Evolutionary conservation across 2,797 vertebrate species (phyloP).

Genomic region (Spondyliosoma cantharus): DNA sequence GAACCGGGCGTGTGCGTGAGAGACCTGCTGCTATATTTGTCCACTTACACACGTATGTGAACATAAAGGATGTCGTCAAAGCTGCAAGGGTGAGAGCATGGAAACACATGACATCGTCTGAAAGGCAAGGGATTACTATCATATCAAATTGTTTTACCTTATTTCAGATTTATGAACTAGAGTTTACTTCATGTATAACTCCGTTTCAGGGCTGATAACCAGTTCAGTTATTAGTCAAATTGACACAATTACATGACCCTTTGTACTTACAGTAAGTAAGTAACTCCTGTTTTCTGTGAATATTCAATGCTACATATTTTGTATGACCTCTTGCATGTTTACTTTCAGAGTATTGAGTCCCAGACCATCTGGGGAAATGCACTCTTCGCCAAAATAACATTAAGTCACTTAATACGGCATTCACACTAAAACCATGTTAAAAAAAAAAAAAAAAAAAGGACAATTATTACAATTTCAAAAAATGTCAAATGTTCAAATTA

Average conservation of each 20-base stretch:
- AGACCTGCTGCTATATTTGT: constrained; percentile 63
- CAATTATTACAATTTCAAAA: neutral
- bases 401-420: constrained; percentile 13
- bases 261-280: neutral
- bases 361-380: neutral
- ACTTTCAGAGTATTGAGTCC: neutral
- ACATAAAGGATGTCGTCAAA: constrained; percentile 56
- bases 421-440: constrained; percentile 8
- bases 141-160: neutral
- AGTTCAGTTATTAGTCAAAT: neutral
- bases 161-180: neutral
- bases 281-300: neutral
- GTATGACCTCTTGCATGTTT: no score
- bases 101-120: constrained; percentile 66
- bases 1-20: constrained; percentile 23
- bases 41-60: constrained; percentile 41
- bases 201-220: neutral
- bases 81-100: constrained; percentile 43
- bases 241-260: no score
- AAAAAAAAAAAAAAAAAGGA: neutral
- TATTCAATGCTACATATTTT: neutral
- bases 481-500: neutral
- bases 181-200: neutral
- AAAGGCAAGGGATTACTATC: neutral
- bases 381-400: constrained; percentile 5